Base-by-base conservation (phyloP, 2,797 vertebrate genomes). In the Anabas testudineus region DNA sequence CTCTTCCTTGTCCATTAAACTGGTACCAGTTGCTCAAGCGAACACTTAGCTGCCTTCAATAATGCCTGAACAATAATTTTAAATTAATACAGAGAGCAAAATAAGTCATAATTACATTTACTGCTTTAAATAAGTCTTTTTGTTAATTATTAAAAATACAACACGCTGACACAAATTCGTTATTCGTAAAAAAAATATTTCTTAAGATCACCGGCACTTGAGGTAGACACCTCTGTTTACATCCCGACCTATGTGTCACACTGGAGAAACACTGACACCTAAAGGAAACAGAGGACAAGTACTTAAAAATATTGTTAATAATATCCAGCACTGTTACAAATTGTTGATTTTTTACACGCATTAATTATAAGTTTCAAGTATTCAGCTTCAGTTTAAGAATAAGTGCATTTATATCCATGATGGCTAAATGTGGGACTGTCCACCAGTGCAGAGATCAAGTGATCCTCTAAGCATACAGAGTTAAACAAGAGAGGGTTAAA, bases 11-110 rank as follows among this genome's bases (percentile, higher is more conserved):
- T 93, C 93, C 92, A 94, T 94, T 82, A 87, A 93, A 92, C 74
- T 86, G 55, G 78, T 77, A 91, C 89, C 78, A 91, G 90, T 92
- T 93, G 88, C 86, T 82, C 87, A 94, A 93, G 93, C 93, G 93
- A 91, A 86, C 90, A 89, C 74, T 61, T 58, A 69, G 91, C 65
- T 85, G 83, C 21, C 90, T 46, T 21, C 24, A 19, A 21, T 26
- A 39, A 52, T 76, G 93, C 93, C 93, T 92, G 93, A 81, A 8
- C 24, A 65, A 0, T 37, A 39, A 47, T 28, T 30, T 19, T 4
- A 6, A 30, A 10, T 37, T 5, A 53, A 0, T 14, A 0, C 0
- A 2, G 3, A 9, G 0, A 2, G 4, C 0, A 28, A 39, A 36
- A 0, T 22, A 1, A 4, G 0, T n/a, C 28, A 6, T 56, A 1